These are phyloP conservation scores for Valencia hispanica DNA, from an alignment of 2,797 vertebrate genomes.

Conservation along the genomic window DNA sequence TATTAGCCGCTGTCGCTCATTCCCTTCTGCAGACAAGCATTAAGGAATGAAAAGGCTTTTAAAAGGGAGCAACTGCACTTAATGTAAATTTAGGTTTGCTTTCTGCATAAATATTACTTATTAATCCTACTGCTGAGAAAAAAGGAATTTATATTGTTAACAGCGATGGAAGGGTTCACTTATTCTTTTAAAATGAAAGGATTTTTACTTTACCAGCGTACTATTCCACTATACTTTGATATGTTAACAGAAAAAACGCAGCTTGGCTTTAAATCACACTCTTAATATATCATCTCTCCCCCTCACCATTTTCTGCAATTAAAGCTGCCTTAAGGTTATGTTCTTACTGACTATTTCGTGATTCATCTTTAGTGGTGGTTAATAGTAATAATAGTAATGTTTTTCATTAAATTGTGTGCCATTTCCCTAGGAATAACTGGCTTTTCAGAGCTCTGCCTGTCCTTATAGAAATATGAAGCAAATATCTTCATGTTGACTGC, in stretches of 20 bases:
- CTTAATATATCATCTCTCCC: not conserved
- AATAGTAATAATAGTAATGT: slow-evolving; percentile 21
- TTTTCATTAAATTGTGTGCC: slow-evolving; percentile 23
- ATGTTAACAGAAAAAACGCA: not conserved
- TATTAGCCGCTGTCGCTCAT: slow-evolving; percentile 47
- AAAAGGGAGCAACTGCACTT: slow-evolving; percentile 6
- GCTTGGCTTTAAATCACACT: not conserved
- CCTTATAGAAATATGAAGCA: not conserved
- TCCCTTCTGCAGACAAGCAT: slow-evolving; percentile 13
- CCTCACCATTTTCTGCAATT: slow-evolving; percentile 18
- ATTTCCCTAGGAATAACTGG: not conserved
- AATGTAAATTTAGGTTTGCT: slow-evolving; percentile 29
- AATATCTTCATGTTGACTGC: slow-evolving; percentile 8
- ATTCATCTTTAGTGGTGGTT: slow-evolving; percentile 32
- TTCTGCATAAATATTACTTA: slow-evolving; percentile 43
- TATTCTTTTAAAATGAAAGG: slow-evolving; percentile 21
- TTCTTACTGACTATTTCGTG: slow-evolving; percentile 35
- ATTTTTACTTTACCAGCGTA: slow-evolving; percentile 20
- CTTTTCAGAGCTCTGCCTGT: not conserved
- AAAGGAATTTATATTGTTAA: slow-evolving; percentile 31
- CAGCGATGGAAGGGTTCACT: slow-evolving; percentile 29
- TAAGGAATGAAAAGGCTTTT: slow-evolving; percentile 15
- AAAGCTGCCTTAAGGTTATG: slow-evolving; percentile 18
- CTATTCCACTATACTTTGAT: slow-evolving; percentile 20
- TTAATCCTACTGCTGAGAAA: slow-evolving; percentile 19